Percentiles rank a stretch among this genome's conserved stretches.
phyloP scores from a whole-genome alignment of 2,888 invertebrate genomes.

The Villa cingulata region DNA sequence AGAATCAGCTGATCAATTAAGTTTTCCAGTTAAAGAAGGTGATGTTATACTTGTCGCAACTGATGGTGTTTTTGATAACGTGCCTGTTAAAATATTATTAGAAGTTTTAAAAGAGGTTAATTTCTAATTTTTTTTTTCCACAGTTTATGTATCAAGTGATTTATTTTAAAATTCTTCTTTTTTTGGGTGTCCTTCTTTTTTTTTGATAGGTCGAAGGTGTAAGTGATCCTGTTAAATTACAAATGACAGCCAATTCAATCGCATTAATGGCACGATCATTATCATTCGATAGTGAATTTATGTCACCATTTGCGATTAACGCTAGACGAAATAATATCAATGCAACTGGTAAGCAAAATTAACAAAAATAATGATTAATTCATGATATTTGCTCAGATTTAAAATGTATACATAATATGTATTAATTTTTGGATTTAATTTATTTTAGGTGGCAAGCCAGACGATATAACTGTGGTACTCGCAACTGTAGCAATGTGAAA shows the following conservation, averaged over 20 bases:
- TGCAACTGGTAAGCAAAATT: conserved; percentile 60
- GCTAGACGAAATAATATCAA: conserved; percentile 88
- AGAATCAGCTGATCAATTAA: conserved; percentile 77
- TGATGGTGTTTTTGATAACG: conserved; percentile 97
- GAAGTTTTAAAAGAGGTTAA: conserved; percentile 63
- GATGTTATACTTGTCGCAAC: conserved; percentile 92
- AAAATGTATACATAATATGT: too few relatives aligned
- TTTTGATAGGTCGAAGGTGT: conserved; percentile 46
- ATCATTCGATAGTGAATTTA: conserved; percentile 86
- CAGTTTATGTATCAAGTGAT: not conserved
- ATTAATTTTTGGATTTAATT: not conserved
- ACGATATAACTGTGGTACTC: conserved; percentile 94
- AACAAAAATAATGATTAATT: too few relatives aligned
- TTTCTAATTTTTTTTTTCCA: not conserved
- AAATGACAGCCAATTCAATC: conserved; percentile 85
- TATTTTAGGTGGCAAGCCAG: conserved; percentile 84
- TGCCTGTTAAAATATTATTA: conserved; percentile 80
- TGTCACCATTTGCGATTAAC: conserved; percentile 91
- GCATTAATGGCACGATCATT: conserved; percentile 90
- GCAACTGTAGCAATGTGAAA: conserved; percentile 72
- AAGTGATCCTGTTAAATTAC: conserved; percentile 59
- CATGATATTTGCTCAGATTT: not conserved
- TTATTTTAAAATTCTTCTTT: not conserved
- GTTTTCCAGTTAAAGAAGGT: conserved; percentile 76
- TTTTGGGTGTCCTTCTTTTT: conserved; percentile 1